Evolutionary conservation across 2,113 vertebrate species (phyloP).

Genomic region (Cariama cristata): DNA sequence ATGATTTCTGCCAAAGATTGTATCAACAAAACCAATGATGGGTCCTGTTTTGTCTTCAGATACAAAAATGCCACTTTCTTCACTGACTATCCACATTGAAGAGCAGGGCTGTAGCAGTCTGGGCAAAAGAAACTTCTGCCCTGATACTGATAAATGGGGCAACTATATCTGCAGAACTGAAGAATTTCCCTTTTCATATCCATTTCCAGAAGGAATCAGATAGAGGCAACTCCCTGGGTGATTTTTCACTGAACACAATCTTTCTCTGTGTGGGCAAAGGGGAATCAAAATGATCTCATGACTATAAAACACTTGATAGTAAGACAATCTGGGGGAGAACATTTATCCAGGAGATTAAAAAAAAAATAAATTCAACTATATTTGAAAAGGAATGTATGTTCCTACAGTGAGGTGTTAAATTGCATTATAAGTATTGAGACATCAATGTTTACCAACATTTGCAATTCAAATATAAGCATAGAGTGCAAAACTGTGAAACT

Average conservation of each 20-base stretch:
- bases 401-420: not conserved
- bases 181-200: not conserved
- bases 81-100: not conserved
- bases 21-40: not conserved
- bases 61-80: not conserved
- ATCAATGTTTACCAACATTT: not conserved
- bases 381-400: not conserved
- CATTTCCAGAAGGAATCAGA: not conserved
- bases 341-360: not conserved
- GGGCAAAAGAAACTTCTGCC: not conserved
- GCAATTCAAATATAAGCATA: not conserved
- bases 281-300: not conserved
- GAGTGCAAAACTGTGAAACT: not conserved
- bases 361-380: not conserved
- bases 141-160: not conserved
- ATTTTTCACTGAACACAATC: not conserved
- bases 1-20: not conserved
- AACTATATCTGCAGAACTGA: not conserved
- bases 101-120: not conserved
- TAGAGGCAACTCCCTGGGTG: not conserved
- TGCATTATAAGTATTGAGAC: conserved; percentile 4
- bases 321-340: not conserved
- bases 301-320: not conserved
- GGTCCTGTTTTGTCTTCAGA: not conserved
- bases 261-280: not conserved